Percentiles rank a stretch among this genome's conserved stretches.
These are phyloP conservation scores for Hippoglossus hippoglossus DNA, from an alignment of 2,797 vertebrate species.

Conservation along the genomic window DNA sequence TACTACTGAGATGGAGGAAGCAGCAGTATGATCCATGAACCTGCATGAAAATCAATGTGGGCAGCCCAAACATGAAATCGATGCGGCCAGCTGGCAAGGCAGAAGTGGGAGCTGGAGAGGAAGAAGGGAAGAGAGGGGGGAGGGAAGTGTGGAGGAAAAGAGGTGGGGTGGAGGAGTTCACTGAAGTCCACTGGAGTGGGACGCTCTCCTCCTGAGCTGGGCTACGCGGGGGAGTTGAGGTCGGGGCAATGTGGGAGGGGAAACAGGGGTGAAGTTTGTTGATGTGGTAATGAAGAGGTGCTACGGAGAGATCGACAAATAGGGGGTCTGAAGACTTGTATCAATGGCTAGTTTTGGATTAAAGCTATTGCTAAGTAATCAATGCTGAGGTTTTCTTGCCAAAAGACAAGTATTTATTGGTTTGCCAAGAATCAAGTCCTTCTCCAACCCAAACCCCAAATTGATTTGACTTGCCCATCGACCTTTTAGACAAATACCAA, in stretches of 20 bases:
- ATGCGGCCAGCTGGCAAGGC: slow-evolving; percentile 64
- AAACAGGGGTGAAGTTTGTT: slow-evolving; percentile 45
- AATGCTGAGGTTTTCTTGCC: slow-evolving; percentile 23
- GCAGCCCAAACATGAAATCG: slow-evolving; percentile 82
- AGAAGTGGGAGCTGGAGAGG: slow-evolving; percentile 46
- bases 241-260: slow-evolving; percentile 48
- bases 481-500: neutral
- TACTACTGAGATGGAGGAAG: slow-evolving; percentile 68
- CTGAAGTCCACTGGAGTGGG: slow-evolving; percentile 47
- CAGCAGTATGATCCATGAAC: slow-evolving; percentile 76
- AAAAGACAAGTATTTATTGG: slow-evolving; percentile 15
- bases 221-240: slow-evolving; percentile 52
- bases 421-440: slow-evolving; percentile 8
- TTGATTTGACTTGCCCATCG: neutral
- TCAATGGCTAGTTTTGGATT: neutral
- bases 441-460: neutral
- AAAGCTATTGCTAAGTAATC: slow-evolving; percentile 15
- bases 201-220: slow-evolving; percentile 55
- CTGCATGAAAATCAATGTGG: slow-evolving; percentile 82
- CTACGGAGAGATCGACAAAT: slow-evolving; percentile 28
- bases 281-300: slow-evolving; percentile 48
- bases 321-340: slow-evolving; percentile 10
- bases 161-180: slow-evolving; percentile 62
- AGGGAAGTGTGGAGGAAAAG: slow-evolving; percentile 25
- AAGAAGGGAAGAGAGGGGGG: slow-evolving; percentile 9